Evolutionary conservation across 2,113 vertebrate species (phyloP).

Genomic region (Spilogale gracilis): DNA sequence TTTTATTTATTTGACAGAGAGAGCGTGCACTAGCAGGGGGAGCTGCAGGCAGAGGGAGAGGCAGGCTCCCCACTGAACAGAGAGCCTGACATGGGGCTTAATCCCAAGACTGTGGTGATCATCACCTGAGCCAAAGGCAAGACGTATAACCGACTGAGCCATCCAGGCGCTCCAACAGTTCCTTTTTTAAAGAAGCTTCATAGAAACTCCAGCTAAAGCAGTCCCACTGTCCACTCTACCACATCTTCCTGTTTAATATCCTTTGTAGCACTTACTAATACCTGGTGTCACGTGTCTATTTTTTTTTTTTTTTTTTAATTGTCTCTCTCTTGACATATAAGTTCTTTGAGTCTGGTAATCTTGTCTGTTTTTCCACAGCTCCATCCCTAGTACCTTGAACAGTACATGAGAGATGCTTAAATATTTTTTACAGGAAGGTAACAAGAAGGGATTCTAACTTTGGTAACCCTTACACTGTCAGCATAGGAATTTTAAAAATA

Average conservation of each 20-base stretch:
- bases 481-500: background rate
- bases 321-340: background rate
- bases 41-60: background rate
- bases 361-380: background rate
- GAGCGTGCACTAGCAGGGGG: background rate
- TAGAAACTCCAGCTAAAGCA: background rate
- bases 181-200: background rate
- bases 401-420: background rate
- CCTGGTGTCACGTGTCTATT: background rate
- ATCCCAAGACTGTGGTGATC: background rate
- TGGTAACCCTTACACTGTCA: background rate
- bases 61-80: background rate
- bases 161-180: background rate
- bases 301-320: background rate
- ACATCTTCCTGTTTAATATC: background rate
- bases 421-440: background rate
- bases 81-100: background rate
- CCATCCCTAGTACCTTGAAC: background rate
- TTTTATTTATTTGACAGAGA: background rate
- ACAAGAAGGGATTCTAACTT: background rate
- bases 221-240: background rate
- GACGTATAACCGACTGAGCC: background rate
- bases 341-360: background rate
- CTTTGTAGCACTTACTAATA: background rate
- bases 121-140: background rate